Percentiles rank a stretch among this genome's conserved stretches.
These are phyloP conservation scores for Aegithalos caudatus DNA, from an alignment of 2,113 vertebrate species.

Conservation along the genomic window DNA sequence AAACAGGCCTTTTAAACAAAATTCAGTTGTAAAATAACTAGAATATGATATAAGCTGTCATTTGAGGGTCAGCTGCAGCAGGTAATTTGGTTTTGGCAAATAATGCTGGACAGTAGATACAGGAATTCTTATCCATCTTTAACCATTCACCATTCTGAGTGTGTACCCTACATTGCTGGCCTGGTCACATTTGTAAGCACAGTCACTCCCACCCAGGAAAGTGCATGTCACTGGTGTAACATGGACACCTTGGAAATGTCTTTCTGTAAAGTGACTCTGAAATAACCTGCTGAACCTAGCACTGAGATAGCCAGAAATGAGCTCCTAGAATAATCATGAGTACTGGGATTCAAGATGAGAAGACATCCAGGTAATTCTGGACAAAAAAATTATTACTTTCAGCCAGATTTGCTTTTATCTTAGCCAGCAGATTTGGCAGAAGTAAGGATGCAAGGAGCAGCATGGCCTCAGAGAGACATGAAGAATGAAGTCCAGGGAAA, in stretches of 20 bases:
- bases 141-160: fast-evolving
- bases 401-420: neutral
- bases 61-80: neutral
- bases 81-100: neutral
- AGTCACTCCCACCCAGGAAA: neutral
- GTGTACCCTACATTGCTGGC: neutral
- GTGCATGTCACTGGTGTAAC: neutral
- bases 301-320: neutral
- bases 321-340: neutral
- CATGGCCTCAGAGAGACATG: neutral
- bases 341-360: neutral
- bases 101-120: neutral
- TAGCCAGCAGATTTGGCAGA: neutral
- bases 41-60: neutral
- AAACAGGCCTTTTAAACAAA: neutral
- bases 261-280: neutral
- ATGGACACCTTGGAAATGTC: neutral
- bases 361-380: neutral
- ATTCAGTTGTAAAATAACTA: neutral
- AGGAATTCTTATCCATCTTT: neutral
- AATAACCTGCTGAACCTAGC: neutral
- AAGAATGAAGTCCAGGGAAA: neutral
- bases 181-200: neutral
- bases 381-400: neutral
- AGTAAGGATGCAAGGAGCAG: neutral